Conservation (phyloP, 2,888 invertebrate genomes). For the Cistogaster globosa region DNA sequence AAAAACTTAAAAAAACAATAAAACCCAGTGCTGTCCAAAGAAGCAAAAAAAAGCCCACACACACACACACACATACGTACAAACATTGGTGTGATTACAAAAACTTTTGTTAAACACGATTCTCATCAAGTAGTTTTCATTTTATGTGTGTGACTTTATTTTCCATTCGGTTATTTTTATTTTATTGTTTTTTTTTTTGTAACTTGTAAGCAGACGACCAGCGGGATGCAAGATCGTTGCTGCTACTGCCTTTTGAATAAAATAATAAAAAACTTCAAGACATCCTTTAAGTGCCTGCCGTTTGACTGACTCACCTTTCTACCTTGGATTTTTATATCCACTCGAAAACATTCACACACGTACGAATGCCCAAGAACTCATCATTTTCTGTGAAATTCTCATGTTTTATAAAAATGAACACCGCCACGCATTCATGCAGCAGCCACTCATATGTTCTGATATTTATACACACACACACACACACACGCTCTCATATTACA, state of each 20-base stretch:
- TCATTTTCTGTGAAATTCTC: constrained; percentile 51
- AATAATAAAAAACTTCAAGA: constrained; percentile 30
- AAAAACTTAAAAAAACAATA: not conserved
- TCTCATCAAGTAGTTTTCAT: constrained; percentile 32
- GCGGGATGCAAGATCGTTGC: constrained; percentile 65
- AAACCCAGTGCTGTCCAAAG: constrained; percentile 19
- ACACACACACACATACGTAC: not conserved
- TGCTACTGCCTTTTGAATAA: constrained; percentile 39
- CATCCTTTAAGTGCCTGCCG: constrained; percentile 68
- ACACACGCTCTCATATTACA: not conserved
- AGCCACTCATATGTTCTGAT: constrained; percentile 11
- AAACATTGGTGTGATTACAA: too few species aligned
- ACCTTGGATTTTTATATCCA: constrained; percentile 2
- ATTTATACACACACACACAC: not conserved
- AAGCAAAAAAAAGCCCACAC: constrained; percentile 17
- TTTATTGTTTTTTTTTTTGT: constrained; percentile 20
- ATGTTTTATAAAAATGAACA: constrained; percentile 20
- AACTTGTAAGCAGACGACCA: constrained; percentile 66
- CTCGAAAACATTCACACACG: constrained; percentile 31
- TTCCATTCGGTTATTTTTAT: constrained; percentile 25
- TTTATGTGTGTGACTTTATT: constrained; percentile 35
- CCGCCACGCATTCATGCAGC: constrained; percentile 35
- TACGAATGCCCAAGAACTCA: constrained; percentile 15
- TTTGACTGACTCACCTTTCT: constrained; percentile 68
- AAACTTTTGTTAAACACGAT: constrained; percentile 41